Evolutionary conservation across 2,888 invertebrate species (phyloP).

Genomic region (Drosophila neutralis): DNA sequence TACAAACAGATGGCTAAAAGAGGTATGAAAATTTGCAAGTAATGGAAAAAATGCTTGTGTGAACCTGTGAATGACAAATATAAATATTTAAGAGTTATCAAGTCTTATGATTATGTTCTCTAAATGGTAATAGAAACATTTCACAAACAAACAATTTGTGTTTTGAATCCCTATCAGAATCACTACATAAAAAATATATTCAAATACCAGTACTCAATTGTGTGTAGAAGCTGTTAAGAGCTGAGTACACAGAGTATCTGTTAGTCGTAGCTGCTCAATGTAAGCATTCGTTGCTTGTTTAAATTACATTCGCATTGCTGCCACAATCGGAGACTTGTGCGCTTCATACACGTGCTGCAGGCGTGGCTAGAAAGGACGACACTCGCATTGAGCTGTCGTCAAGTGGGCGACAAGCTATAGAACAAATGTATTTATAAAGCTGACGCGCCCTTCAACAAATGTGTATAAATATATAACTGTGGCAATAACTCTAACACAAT

Average conservation of each 20-base stretch:
- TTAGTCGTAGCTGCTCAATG: neutral
- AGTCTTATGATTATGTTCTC: neutral
- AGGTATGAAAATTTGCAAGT: neutral
- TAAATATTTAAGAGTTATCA: neutral
- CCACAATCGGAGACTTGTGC: conserved; percentile 12
- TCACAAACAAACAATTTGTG: neutral
- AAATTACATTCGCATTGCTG: conserved; percentile 22
- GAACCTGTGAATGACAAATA: neutral
- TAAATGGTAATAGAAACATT: neutral
- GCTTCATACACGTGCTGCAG: conserved; percentile 42
- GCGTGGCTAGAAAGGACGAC: conserved; percentile 30
- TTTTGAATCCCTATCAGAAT: neutral
- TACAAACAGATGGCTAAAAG: neutral
- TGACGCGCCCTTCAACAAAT: conserved; percentile 30
- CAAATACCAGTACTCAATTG: accelerated
- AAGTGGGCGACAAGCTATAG: conserved; percentile 3
- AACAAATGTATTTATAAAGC: conserved; percentile 24
- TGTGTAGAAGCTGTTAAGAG: neutral
- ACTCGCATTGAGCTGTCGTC: conserved; percentile 34
- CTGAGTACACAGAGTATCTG: neutral
- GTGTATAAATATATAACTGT: conserved; percentile 41
- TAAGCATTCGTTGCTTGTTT: neutral
- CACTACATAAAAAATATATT: neutral
- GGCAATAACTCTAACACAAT: conserved; percentile 16
- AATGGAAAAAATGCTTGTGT: neutral